These are phyloP conservation scores for Gobio gobio DNA, from an alignment of 2,113 vertebrate genomes.

Conservation along the genomic window DNA sequence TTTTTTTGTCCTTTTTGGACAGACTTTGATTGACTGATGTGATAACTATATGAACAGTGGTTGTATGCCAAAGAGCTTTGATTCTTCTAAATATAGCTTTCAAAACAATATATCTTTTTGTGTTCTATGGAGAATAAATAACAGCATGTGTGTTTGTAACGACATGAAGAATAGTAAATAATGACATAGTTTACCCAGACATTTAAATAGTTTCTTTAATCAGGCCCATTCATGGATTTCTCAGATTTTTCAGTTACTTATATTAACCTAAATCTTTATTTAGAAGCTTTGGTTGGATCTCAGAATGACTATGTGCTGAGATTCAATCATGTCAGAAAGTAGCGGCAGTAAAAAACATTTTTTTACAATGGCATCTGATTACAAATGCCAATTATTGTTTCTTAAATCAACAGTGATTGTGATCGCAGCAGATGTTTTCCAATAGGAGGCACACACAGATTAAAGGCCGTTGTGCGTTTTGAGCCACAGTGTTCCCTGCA, in stretches of 20 bases:
- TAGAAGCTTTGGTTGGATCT: background rate
- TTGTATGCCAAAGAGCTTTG: background rate
- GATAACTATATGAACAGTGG: background rate
- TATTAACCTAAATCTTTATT: background rate
- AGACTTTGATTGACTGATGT: background rate
- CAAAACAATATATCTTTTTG: background rate
- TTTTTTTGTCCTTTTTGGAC: background rate
- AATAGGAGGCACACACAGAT: constrained; percentile 36
- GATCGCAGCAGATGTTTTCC: constrained; percentile 35
- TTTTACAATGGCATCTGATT: constrained; percentile 42
- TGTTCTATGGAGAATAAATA: background rate
- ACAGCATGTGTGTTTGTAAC: background rate
- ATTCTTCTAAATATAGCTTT: background rate
- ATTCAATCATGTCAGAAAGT: background rate
- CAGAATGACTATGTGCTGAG: background rate
- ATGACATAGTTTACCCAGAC: no score
- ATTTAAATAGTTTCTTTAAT: background rate
- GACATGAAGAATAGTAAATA: background rate
- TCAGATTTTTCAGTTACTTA: background rate
- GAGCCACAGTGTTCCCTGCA: background rate
- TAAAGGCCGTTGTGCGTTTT: constrained; percentile 23
- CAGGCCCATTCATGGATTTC: background rate
- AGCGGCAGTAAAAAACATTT: background rate
- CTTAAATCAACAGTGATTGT: constrained; percentile 54
- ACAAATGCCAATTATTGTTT: constrained; percentile 37